phyloP scores from a whole-genome alignment of 2,888 invertebrate species.

The Drosophila neotestacea region DNA sequence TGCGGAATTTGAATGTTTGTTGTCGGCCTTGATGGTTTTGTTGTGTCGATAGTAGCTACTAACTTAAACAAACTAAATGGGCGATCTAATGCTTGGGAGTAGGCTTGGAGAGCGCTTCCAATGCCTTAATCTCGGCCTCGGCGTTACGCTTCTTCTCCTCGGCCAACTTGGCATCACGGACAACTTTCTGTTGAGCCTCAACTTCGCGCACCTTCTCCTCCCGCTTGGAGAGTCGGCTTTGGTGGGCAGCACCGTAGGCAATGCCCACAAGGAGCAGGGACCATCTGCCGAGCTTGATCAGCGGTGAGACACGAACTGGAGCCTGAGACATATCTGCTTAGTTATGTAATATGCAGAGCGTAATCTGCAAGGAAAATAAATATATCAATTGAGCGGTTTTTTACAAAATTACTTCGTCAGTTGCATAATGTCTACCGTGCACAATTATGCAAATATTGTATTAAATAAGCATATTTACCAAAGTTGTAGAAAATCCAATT shows the following conservation, averaged over 20 bases:
- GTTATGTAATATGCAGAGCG: slow-evolving; percentile 80
- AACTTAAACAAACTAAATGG: slow-evolving; percentile 57
- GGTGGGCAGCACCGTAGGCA: slow-evolving; percentile 91
- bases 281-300: slow-evolving; percentile 94
- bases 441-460: slow-evolving; percentile 1
- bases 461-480: slow-evolving; percentile 58
- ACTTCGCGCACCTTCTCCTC: slow-evolving; percentile 89
- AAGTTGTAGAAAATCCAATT: slow-evolving; percentile 50
- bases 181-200: slow-evolving; percentile 89
- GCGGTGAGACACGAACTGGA: slow-evolving; percentile 92
- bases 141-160: slow-evolving; percentile 89
- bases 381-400: slow-evolving; percentile 11
- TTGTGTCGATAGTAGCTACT: slow-evolving; percentile 31
- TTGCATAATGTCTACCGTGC: neutral
- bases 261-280: slow-evolving; percentile 90
- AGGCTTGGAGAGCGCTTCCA: slow-evolving; percentile 76
- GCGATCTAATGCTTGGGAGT: slow-evolving; percentile 34
- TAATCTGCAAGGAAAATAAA: slow-evolving; percentile 52
- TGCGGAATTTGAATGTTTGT: slow-evolving; percentile 52
- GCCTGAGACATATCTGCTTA: slow-evolving; percentile 84
- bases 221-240: slow-evolving; percentile 89
- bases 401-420: neutral
- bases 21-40: slow-evolving; percentile 29
- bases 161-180: slow-evolving; percentile 90
- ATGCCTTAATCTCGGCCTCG: slow-evolving; percentile 84